Evolutionary conservation across 2,113 vertebrate genomes (phyloP).

Genomic region (Panthera tigris): DNA sequence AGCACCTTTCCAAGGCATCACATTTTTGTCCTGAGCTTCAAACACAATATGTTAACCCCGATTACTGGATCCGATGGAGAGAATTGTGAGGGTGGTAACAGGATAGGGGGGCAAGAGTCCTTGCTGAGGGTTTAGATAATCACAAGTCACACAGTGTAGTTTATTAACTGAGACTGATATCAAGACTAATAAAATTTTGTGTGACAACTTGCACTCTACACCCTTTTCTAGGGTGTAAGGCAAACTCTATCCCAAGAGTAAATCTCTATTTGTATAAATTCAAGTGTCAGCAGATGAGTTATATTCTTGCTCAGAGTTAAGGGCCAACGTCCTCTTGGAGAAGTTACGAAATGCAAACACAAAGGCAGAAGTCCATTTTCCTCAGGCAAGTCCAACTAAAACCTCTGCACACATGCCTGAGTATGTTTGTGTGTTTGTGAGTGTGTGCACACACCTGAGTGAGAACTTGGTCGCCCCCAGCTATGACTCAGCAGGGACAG

Average conservation of each 20-base stretch:
- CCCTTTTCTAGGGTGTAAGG: not conserved
- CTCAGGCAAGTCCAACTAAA: not conserved
- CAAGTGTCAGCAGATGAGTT: not conserved
- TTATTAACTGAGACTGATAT: not conserved
- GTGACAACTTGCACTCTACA: not conserved
- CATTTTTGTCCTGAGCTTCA: not conserved
- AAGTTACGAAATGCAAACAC: not conserved
- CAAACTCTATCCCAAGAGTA: not conserved
- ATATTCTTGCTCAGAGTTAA: not conserved
- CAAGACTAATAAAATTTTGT: not conserved
- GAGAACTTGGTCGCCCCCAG: not conserved
- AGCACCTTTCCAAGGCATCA: not conserved
- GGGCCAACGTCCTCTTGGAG: not conserved
- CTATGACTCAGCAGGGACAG: not conserved
- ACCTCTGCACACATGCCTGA: not conserved
- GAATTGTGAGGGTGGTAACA: not conserved
- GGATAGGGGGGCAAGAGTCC: not conserved
- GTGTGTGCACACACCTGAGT: not conserved
- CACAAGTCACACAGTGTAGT: not conserved
- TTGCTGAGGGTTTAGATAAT: not conserved
- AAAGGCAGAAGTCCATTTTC: not conserved
- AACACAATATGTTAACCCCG: not conserved
- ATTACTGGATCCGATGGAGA: not conserved
- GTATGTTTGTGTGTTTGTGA: not conserved
- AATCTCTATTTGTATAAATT: not conserved